Conservation (phyloP, 2,113 vertebrate species). For the Acrocephalus kingi region DNA sequence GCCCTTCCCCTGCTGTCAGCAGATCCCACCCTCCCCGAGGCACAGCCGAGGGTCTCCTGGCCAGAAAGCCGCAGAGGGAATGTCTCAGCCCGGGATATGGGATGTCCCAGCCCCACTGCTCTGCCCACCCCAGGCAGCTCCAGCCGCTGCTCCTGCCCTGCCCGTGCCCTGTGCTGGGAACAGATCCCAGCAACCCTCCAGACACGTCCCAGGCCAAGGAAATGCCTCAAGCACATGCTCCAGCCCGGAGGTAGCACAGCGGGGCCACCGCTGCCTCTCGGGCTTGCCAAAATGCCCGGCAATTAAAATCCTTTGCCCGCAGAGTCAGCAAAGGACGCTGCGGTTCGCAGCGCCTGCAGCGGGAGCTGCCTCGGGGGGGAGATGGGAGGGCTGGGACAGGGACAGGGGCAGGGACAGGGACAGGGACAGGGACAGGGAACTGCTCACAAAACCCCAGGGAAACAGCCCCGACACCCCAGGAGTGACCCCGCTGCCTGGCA, state of each 20-base stretch:
- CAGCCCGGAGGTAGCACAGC: neutral
- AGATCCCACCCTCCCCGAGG: neutral
- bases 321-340: neutral
- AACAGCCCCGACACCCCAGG: neutral
- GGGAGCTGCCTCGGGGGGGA: neutral
- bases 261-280: neutral
- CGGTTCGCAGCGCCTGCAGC: fast-evolving
- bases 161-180: neutral
- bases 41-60: neutral
- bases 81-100: neutral
- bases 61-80: neutral
- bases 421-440: neutral
- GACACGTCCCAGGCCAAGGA: neutral
- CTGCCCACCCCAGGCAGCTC: neutral
- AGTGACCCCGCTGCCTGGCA: neutral
- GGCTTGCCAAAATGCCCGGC: neutral
- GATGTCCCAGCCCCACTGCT: neutral
- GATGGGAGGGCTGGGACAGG: neutral
- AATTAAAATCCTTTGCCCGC: neutral
- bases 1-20: neutral
- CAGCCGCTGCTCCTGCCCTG: neutral
- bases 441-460: neutral
- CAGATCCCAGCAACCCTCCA: neutral
- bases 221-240: neutral
- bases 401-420: too few relatives aligned